Conservation (phyloP, 1,140 invertebrate species). For the Eubasilissa regina region DNA sequence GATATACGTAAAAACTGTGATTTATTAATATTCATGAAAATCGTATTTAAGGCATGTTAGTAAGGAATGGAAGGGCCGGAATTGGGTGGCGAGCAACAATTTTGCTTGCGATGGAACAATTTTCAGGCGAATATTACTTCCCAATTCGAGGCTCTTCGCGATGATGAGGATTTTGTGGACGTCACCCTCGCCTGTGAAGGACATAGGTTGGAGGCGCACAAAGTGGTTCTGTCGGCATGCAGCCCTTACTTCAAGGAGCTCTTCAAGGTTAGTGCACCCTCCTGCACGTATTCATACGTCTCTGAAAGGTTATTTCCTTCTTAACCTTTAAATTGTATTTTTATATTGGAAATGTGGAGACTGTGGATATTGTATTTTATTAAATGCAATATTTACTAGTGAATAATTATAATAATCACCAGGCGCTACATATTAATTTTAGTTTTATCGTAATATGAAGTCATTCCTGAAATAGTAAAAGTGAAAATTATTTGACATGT, state of each 20-base stretch:
- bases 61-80: conserved; percentile 74
- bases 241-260: conserved; percentile 88
- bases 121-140: conserved; percentile 91
- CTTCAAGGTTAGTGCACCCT: conserved; percentile 76
- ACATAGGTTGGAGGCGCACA: conserved; percentile 83
- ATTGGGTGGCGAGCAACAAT: conserved; percentile 83
- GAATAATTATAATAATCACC: too few relatives aligned
- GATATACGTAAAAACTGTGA: conserved; percentile 53
- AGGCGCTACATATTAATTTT: too few relatives aligned
- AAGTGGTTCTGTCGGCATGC: conserved; percentile 85
- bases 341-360: too few relatives aligned
- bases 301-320: conserved; percentile 8
- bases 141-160: conserved; percentile 84
- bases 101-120: conserved; percentile 94
- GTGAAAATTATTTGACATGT: too few relatives aligned
- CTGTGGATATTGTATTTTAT: too few relatives aligned
- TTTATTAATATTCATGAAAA: conserved; percentile 73
- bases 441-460: too few relatives aligned
- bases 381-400: too few relatives aligned
- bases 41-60: conserved; percentile 73
- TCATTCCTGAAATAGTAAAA: too few relatives aligned
- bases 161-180: conserved; percentile 88
- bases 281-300: conserved; percentile 1
- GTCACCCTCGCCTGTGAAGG: conserved; percentile 88
- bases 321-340: conserved; percentile 33